Evolutionary conservation across 2,113 vertebrate genomes (phyloP).

Genomic region (Manacus vitellinus): DNA sequence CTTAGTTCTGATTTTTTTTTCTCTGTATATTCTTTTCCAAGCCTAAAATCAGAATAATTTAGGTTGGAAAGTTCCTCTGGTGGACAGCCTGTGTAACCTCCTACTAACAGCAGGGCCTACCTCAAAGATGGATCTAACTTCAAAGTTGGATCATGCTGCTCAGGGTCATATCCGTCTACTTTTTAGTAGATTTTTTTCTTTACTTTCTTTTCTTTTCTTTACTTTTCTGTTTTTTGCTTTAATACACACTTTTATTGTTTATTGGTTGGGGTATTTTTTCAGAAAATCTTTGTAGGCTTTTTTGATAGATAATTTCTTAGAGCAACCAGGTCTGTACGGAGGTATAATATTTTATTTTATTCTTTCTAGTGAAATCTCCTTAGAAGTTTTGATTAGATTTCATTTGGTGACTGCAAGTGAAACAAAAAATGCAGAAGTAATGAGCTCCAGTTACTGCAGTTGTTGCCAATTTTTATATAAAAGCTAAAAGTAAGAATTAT

Average conservation of each 20-base stretch:
- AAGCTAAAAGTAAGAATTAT: neutral
- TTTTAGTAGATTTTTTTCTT: neutral
- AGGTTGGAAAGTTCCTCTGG: neutral
- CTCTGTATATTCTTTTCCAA: neutral
- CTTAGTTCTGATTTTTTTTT: neutral
- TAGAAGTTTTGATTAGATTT: neutral
- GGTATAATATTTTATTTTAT: neutral
- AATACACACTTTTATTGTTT: neutral
- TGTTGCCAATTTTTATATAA: neutral
- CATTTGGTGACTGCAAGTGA: neutral
- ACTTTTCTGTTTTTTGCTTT: neutral
- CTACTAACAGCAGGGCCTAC: neutral
- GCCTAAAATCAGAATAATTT: neutral
- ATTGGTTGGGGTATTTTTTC: neutral
- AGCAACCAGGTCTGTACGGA: neutral
- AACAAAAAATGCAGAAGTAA: neutral
- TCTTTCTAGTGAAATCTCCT: neutral
- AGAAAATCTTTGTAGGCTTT: neutral
- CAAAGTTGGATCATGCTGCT: neutral
- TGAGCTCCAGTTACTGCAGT: neutral
- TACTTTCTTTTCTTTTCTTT: neutral
- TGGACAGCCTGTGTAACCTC: neutral
- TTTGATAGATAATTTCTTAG: neutral
- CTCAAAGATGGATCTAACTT: neutral
- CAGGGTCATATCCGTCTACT: neutral